phyloP scores from a whole-genome alignment of 2,888 invertebrate species.

The Drosophila vallismaia region DNA sequence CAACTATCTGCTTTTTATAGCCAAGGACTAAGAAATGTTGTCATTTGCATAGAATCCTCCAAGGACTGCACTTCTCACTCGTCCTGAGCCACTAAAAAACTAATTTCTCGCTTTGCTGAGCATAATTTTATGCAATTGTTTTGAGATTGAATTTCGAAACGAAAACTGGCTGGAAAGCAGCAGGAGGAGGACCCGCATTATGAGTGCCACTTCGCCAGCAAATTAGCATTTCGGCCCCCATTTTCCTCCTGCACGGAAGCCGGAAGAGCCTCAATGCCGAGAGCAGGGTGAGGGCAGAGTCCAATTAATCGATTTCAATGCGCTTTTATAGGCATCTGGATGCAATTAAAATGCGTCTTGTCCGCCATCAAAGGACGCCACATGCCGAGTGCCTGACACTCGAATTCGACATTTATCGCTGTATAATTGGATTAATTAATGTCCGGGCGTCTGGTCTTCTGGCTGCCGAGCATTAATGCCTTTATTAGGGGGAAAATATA shows the following conservation, averaged over 20 bases:
- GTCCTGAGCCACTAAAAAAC: slow-evolving; percentile 63
- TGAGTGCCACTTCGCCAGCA: slow-evolving; percentile 16
- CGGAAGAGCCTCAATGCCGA: background rate
- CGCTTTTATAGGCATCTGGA: slow-evolving; percentile 12
- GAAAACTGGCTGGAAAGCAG: slow-evolving; percentile 9
- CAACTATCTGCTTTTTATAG: background rate
- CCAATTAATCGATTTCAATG: slow-evolving; percentile 19
- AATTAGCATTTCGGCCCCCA: slow-evolving; percentile 12
- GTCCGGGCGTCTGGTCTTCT: slow-evolving; percentile 11
- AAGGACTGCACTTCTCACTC: slow-evolving; percentile 9
- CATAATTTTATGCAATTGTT: slow-evolving; percentile 77
- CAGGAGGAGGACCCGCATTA: slow-evolving; percentile 17
- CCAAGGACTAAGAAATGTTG: slow-evolving; percentile 1
- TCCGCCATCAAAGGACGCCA: slow-evolving; percentile 25
- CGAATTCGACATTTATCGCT: slow-evolving; percentile 26
- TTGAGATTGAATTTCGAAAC: slow-evolving; percentile 53
- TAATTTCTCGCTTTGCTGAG: slow-evolving; percentile 71
- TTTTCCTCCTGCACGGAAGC: slow-evolving; percentile 15
- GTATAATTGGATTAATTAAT: slow-evolving; percentile 46
- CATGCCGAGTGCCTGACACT: slow-evolving; percentile 22
- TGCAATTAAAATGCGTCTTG: slow-evolving; percentile 31
- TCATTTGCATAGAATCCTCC: slow-evolving; percentile 25
- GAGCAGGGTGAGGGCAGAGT: slow-evolving; percentile 5
- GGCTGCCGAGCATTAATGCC: slow-evolving; percentile 7
- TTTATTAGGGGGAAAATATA: background rate